Evolutionary conservation across 2,113 vertebrate genomes (phyloP).

Genomic region (Urocynchramus pylzowi): DNA sequence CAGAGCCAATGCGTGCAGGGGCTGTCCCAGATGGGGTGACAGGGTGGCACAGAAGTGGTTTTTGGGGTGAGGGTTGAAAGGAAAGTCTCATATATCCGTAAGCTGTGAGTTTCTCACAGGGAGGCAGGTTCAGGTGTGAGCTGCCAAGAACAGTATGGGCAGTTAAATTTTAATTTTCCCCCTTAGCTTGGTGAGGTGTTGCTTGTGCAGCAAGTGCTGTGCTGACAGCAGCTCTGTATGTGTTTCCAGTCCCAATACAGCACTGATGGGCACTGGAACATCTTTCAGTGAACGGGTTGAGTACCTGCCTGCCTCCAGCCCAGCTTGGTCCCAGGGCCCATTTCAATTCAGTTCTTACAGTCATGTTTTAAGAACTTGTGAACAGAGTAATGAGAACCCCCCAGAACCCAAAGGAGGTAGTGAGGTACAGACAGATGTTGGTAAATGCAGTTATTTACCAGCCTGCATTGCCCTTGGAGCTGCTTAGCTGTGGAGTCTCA

Average conservation of each 20-base stretch:
- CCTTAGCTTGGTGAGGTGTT: rapidly evolving
- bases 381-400: not conserved
- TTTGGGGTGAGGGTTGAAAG: not conserved
- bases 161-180: not conserved
- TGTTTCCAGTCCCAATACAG: rapidly evolving
- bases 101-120: too few relatives aligned
- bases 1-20: rapidly evolving
- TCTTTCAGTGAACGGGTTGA: not conserved
- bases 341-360: not conserved
- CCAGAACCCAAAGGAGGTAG: not conserved
- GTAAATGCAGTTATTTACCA: not conserved
- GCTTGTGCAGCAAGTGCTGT: rapidly evolving
- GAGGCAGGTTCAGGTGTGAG: too few relatives aligned
- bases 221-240: not conserved
- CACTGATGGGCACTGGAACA: not conserved
- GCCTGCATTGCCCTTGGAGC: not conserved
- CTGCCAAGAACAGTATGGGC: not conserved
- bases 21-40: too few relatives aligned
- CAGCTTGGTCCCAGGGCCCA: not conserved
- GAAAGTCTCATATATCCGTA: rapidly evolving
- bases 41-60: rapidly evolving
- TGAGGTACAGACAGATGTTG: not conserved
- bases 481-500: not conserved
- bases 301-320: not conserved
- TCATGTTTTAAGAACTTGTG: not conserved